These are phyloP conservation scores for Pocillopora damicornis DNA, from an alignment of 64 coral and sea anemone species.

Conservation along the genomic window DNA sequence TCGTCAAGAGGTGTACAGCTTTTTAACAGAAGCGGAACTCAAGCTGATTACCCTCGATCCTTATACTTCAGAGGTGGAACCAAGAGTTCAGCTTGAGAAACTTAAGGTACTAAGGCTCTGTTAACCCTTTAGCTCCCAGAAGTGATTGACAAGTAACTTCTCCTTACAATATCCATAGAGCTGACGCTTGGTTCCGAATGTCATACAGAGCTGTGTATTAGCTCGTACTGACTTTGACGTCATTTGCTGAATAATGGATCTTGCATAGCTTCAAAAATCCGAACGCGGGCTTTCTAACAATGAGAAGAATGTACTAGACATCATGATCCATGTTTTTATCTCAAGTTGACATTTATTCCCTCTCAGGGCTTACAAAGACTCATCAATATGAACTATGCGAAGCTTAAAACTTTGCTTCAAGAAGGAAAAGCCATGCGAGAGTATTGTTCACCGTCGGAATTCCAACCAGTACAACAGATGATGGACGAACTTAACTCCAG, in stretches of 20 bases:
- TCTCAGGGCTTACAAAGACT: slow-evolving; percentile 69
- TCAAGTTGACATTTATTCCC: background rate
- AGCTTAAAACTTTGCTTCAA: slow-evolving; percentile 70
- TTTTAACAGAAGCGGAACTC: slow-evolving; percentile 50
- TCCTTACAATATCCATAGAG: too few relatives aligned
- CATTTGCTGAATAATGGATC: too few relatives aligned
- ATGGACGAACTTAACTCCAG: slow-evolving; percentile 86
- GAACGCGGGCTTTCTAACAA: too few relatives aligned
- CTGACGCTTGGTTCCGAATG: too few relatives aligned
- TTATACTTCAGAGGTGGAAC: slow-evolving; percentile 67
- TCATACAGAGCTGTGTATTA: too few relatives aligned
- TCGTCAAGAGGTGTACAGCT: slow-evolving; percentile 14
- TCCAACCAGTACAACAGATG: slow-evolving; percentile 62
- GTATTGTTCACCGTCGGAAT: slow-evolving; percentile 44
- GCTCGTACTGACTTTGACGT: too few relatives aligned
- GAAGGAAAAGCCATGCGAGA: slow-evolving; percentile 87
- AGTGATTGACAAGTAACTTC: too few relatives aligned
- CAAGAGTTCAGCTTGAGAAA: slow-evolving; percentile 60
- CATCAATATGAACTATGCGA: slow-evolving; percentile 84
- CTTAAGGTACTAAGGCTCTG: slow-evolving; percentile 53
- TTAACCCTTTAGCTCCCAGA: background rate
- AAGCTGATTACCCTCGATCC: slow-evolving; percentile 79
- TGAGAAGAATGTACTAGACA: too few relatives aligned
- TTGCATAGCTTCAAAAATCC: too few relatives aligned
- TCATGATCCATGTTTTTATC: background rate